Evolutionary conservation across 2,797 vertebrate species (phyloP), one percentile per base, ranked within the genome.

Genomic region (Rhyacichthys aspro): DNA sequence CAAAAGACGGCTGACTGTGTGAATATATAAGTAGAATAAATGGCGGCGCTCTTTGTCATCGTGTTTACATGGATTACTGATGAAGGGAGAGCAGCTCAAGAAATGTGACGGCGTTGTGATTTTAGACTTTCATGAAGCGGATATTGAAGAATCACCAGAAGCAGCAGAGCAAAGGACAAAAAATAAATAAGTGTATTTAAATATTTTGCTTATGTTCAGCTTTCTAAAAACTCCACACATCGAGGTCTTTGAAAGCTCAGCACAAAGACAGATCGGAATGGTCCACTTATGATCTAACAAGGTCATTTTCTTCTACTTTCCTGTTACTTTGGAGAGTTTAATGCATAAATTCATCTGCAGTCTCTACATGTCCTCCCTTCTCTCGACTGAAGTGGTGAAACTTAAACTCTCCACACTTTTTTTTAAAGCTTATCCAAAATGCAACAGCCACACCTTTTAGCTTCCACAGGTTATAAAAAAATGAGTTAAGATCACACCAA

Each of bases 11-110:
- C 52, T 67, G 55, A 47, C 60, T 72, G 42, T 47, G 63, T 52
- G 43, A 58, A 67, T 53, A 56, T 50, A 42, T 44, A 71, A 67
- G 58, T 18, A 47, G 53, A 75, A 74, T 67, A 62, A 83, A 84
- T 78, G 43, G 46, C 18, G 36, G 16, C 34, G n/a, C 55, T 59
- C 45, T 44, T 10, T 61, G 14, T 59, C 44, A 49, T 60, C 53
- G 3, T 53, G 49, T 66, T 72, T 54, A 61, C 57, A 79, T 71
- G 63, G 71, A 67, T 71, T 57, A 78, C 58, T 32, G 55, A 62
- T 55, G 47, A 33, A 52, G 14, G 57, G 42, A 32, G 14, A 43
- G 23, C 55, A 42, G 59, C 59, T 66, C 45, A 50, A 56, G 5
- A 62, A 62, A 67, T 59, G 59, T 50, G 38, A 50, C 38, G 54